Evolutionary conservation across 2,113 vertebrate genomes (phyloP).

Genomic region (Marcusenius ussheri): DNA sequence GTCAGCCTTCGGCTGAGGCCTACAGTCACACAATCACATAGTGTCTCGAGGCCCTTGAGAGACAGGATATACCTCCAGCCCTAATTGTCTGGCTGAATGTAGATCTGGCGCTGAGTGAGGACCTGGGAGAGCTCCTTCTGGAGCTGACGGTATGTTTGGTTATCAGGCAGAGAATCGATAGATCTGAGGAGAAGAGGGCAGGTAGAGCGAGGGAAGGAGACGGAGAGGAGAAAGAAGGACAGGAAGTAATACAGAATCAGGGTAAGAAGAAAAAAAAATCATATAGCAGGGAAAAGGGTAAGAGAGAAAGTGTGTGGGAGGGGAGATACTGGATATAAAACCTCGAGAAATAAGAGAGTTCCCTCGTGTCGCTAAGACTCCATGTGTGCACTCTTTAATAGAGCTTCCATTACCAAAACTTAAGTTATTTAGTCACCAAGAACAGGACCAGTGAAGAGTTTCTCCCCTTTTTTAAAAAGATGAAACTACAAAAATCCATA

Average conservation of each 20-base stretch:
- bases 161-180: slow-evolving; percentile 96
- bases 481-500: not conserved
- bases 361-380: not conserved
- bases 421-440: not conserved
- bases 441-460: not conserved
- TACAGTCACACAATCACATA: not conserved
- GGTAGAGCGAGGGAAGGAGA: slow-evolving; percentile 47
- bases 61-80: slow-evolving; percentile 76
- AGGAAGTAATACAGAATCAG: not conserved
- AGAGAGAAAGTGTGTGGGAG: not conserved
- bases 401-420: not conserved
- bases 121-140: slow-evolving; percentile 99
- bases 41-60: not conserved
- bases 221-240: slow-evolving; percentile 23
- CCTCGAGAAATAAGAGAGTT: not conserved
- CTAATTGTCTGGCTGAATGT: slow-evolving; percentile 79
- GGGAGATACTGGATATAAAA: not conserved
- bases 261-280: not conserved
- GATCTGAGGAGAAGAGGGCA: slow-evolving; percentile 77
- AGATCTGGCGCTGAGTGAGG: slow-evolving; percentile 98
- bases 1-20: not conserved
- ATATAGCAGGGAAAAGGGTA: not conserved
- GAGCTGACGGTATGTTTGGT: slow-evolving; percentile 98
- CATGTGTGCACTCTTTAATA: not conserved
- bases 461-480: not conserved